Evolutionary conservation across 2,888 invertebrate genomes (phyloP).

Genomic region (Ormia ochracea): DNA sequence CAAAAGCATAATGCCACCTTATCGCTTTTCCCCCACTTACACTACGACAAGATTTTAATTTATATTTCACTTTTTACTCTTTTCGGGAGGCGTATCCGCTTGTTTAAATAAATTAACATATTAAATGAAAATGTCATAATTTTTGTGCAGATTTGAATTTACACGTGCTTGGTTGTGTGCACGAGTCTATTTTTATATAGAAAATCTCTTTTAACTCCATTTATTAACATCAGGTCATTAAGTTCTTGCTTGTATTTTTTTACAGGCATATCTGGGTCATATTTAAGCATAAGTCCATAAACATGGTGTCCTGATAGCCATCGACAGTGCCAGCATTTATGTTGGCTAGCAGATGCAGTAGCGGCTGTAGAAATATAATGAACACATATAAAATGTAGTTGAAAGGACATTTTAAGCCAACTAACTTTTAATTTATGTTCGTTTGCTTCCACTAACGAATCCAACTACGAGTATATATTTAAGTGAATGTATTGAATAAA

Average conservation of each 20-base stretch:
- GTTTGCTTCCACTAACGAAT: conserved; percentile 38
- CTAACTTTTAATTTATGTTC: conserved; percentile 64
- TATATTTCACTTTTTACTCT: neutral
- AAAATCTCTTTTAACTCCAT: conserved; percentile 47
- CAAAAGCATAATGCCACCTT: neutral
- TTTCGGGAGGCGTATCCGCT: conserved; percentile 38
- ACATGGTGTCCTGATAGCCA: conserved; percentile 30
- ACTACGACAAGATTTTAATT: conserved; percentile 9
- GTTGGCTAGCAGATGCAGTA: conserved; percentile 25
- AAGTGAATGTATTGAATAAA: conserved; percentile 26
- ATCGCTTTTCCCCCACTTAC: neutral
- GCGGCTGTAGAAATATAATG: conserved; percentile 30
- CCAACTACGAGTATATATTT: neutral
- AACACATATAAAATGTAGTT: conserved; percentile 46
- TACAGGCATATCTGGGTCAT: conserved; percentile 44
- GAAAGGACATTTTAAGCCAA: conserved; percentile 59
- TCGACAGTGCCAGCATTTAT: conserved; percentile 48
- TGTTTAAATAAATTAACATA: conserved; percentile 57
- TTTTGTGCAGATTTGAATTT: conserved; percentile 42
- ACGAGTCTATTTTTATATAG: neutral
- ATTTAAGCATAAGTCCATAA: neutral
- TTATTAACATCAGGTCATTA: conserved; percentile 60
- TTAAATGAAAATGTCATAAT: conserved; percentile 63
- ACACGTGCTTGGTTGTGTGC: neutral
- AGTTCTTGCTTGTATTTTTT: conserved; percentile 38